Conservation (phyloP, 2,113 vertebrate species). For the Dasyprocta punctata region DNA sequence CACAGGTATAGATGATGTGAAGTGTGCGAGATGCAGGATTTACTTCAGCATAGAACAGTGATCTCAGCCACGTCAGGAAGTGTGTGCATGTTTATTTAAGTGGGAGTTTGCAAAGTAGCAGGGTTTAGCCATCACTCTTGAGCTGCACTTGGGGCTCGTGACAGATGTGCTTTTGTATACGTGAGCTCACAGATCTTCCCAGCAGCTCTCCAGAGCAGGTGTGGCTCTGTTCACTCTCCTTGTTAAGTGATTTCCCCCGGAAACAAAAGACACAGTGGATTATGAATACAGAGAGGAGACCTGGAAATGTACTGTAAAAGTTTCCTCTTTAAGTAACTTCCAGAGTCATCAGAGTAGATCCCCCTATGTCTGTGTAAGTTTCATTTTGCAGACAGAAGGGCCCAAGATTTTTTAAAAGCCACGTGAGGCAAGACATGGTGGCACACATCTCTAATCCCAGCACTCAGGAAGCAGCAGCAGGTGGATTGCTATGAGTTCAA, state of each 20-base stretch:
- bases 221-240: neutral
- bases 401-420: neutral
- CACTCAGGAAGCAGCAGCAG: neutral
- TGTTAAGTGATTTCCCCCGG: neutral
- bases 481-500: neutral
- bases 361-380: neutral
- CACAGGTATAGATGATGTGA: neutral
- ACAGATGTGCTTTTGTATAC: neutral
- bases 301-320: neutral
- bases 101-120: neutral
- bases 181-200: neutral
- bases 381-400: neutral
- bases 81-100: neutral
- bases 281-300: neutral
- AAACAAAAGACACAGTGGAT: neutral
- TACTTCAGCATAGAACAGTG: neutral
- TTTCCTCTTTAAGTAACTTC: neutral
- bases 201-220: neutral
- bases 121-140: neutral
- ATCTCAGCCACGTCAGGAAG: neutral
- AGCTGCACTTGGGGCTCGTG: neutral
- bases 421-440: neutral
- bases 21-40: neutral
- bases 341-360: neutral
- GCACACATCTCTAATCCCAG: neutral